These are phyloP conservation scores for Monopis laevigella DNA, from an alignment of 2,888 invertebrate species.

Conservation along the genomic window DNA sequence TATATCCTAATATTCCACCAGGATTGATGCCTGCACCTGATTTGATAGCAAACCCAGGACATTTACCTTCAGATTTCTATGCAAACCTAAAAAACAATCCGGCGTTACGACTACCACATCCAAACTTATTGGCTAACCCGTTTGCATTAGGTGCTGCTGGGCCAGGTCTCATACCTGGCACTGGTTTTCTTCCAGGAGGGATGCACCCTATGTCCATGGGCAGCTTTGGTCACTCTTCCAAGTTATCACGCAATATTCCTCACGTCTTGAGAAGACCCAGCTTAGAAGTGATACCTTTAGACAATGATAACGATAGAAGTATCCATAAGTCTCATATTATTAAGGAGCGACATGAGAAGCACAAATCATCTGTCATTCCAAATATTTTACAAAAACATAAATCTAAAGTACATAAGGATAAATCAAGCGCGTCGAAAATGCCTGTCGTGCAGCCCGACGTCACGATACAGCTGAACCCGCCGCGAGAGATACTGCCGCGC, in stretches of 20 bases:
- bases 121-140: slow-evolving; percentile 58
- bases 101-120: slow-evolving; percentile 42
- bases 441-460: slow-evolving; percentile 64
- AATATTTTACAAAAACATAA: slow-evolving; percentile 56
- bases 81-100: slow-evolving; percentile 54
- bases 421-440: slow-evolving; percentile 54
- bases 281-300: slow-evolving; percentile 61
- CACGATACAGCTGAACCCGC: slow-evolving; percentile 67
- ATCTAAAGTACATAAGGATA: slow-evolving; percentile 53
- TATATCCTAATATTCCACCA: slow-evolving; percentile 52
- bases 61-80: slow-evolving; percentile 59
- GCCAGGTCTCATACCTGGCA: slow-evolving; percentile 71
- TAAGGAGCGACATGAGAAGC: slow-evolving; percentile 53
- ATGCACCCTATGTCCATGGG: slow-evolving; percentile 60
- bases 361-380: slow-evolving; percentile 60
- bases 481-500: no score
- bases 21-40: slow-evolving; percentile 67
- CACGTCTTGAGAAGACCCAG: slow-evolving; percentile 68
- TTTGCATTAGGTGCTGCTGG: slow-evolving; percentile 62
- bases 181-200: slow-evolving; percentile 47
- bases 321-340: slow-evolving; percentile 39
- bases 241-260: slow-evolving; percentile 66
- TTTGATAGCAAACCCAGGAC: slow-evolving; percentile 50
- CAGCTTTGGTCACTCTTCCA: slow-evolving; percentile 67
- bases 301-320: slow-evolving; percentile 54